Evolutionary conservation across 2,888 invertebrate genomes (phyloP).

Genomic region (Poecilus cupreus): DNA sequence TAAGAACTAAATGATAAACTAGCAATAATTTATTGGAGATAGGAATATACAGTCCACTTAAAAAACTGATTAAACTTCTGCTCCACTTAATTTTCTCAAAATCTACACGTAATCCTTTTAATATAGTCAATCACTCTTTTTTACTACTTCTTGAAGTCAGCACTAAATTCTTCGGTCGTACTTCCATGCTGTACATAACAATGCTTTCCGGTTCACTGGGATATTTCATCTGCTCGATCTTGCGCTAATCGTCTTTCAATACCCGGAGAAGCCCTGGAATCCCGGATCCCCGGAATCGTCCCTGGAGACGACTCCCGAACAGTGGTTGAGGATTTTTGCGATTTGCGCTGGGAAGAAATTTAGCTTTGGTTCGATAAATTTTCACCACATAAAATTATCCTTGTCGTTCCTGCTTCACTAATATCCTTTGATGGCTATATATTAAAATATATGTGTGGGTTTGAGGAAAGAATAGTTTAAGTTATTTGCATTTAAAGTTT

Average conservation of each 20-base stretch:
- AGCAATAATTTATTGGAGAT: too few relatives aligned
- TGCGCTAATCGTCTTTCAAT: conserved; percentile 32
- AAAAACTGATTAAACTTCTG: neutral
- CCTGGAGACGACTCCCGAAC: neutral
- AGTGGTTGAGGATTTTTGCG: neutral
- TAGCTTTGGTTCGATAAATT: too few relatives aligned
- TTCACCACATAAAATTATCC: too few relatives aligned
- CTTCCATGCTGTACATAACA: conserved; percentile 1
- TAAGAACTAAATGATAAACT: too few relatives aligned
- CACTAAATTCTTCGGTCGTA: neutral
- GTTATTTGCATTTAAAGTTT: too few relatives aligned
- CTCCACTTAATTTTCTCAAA: neutral
- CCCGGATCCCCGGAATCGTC: neutral
- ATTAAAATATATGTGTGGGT: too few relatives aligned
- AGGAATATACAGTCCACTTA: neutral
- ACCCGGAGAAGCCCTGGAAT: neutral
- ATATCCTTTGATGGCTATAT: too few relatives aligned
- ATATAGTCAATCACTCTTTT: neutral
- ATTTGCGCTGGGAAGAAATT: too few relatives aligned
- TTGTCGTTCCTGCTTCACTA: too few relatives aligned
- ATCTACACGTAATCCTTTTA: neutral
- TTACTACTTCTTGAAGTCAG: neutral
- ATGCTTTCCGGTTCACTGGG: conserved; percentile 1
- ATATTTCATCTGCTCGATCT: conserved; percentile 21
- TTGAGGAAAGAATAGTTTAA: too few relatives aligned